Evolutionary conservation across 2,113 vertebrate species (phyloP), one percentile per base, ranked within the genome.

Genomic region (Mus spicilegus): DNA sequence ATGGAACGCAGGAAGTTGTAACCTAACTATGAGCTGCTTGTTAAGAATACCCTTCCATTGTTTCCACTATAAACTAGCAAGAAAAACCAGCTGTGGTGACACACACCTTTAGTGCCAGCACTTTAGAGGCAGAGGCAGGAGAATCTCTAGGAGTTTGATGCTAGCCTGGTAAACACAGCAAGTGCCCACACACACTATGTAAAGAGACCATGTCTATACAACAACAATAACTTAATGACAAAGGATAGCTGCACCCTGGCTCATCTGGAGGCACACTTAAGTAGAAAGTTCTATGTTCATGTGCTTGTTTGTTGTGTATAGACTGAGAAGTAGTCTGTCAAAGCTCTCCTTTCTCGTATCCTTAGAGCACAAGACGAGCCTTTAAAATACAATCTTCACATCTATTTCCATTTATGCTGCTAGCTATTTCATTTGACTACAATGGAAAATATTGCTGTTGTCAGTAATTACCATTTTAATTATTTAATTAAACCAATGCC

Each of bases 401-500:
- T 51, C 85, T 58, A 58, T 87, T 46, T 36, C 69, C 49, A 61
- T 84, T 78, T 85, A 17, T 78, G 54, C 85, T 90, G n/a, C 84
- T 80, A 77, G 63, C 87, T 91, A 39, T 90, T 95, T 94, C 51
- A 24, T 80, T 36, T 78, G 19, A 86, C 58, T 96, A 13, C 33
- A 58, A 86, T 69, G 7, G 67, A 89, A 89, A 96, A 89, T 51
- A 73, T 82, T 92, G 12, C 19, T 90, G 10, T 89, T 92, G 28
- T 91, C 89, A 86, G 56, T 70, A 90, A 77, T 51, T 84, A 76
- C 36, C 46, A n/a, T 87, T 95, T 96, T 70, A 95, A 88, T 95
- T 96, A 80, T 95, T 97, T 75, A 95, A 88, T 95, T 95, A 84
- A 85, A 90, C 87, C 72, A 78, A 61, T 78, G 2, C 56, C 77